These are phyloP conservation scores for Prostheceraeus crozeri DNA, from an alignment of 2,888 invertebrate genomes.

Conservation along the genomic window DNA sequence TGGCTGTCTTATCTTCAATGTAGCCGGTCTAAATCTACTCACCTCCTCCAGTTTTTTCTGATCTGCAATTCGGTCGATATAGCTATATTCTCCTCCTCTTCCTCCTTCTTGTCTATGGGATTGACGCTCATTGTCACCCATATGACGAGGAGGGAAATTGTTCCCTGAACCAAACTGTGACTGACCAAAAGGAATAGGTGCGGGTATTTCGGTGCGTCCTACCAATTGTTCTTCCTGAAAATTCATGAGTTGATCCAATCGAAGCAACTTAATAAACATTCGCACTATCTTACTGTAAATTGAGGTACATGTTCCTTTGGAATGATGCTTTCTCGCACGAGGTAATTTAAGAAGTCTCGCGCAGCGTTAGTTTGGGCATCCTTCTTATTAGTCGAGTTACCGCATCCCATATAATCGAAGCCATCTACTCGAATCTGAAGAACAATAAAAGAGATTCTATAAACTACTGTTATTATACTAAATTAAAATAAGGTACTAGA, in stretches of 20 bases:
- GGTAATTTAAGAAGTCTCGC: slow-evolving; percentile 77
- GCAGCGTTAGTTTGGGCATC: slow-evolving; percentile 88
- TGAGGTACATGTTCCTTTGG: slow-evolving; percentile 35
- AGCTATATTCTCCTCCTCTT: slow-evolving; percentile 21
- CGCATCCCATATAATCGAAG: slow-evolving; percentile 75
- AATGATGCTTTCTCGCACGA: slow-evolving; percentile 62
- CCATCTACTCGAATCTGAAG: slow-evolving; percentile 65
- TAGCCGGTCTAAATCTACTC: too few species aligned
- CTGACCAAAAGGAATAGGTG: not conserved
- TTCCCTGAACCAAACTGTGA: not conserved
- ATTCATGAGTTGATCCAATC: not conserved
- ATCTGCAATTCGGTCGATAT: slow-evolving; percentile 42
- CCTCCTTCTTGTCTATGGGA: not conserved
- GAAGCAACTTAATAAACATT: not conserved
- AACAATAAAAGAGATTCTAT: too few species aligned
- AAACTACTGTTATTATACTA: too few species aligned
- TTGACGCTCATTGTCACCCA: not conserved
- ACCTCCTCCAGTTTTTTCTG: slow-evolving; percentile 56
- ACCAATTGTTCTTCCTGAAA: slow-evolving; percentile 12
- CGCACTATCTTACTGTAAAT: slow-evolving; percentile 14
- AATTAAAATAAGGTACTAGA: too few species aligned
- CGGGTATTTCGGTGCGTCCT: not conserved
- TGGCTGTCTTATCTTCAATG: too few species aligned
- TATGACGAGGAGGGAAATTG: not conserved
- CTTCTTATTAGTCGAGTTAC: slow-evolving; percentile 84